Base-by-base conservation (phyloP, 2,797 vertebrate species). In the Argya squamiceps region DNA sequence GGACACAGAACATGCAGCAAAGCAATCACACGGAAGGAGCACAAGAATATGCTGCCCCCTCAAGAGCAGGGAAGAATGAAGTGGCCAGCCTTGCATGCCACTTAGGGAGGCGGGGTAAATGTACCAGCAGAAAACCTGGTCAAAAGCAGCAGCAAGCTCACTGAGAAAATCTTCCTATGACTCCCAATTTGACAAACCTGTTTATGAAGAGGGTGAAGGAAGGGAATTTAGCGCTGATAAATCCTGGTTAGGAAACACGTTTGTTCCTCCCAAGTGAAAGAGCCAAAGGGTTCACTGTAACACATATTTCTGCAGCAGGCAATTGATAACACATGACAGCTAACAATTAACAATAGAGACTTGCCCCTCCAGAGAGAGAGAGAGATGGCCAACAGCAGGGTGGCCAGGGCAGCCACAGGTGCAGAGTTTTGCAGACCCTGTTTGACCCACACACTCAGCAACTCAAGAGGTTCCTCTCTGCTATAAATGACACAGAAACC, bases 401-500 rank as follows among this genome's bases (percentile, higher is more conserved):
- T 71, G 69, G 21, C 70, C 64, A 73, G 14, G 24, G 50, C 24
- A 71, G 74, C 41, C n/a, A 26, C 32, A 41, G 21, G 29, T 0
- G 0, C 52, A 68, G 62, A 68, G 68, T 26, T 17, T 58, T 22
- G 5, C 2, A 17, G 37, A 84, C 59, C 59, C 82, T 39, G 58
- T 82, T 44, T 76, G 46, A 87, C 44, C 34, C 39, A 53, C 11
- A 32, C 21, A 36, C 0, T 2, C 23, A 58, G n/a, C 20, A 46
- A 2, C 9, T 98, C 98, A n/a, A 98, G 98, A 83, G 98, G 98
- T 97, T 99, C 98, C 17, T 98, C 98, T 97, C 98, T 93, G 98
- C 98, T 62, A 97, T 99, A 97, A 99, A 99, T 82, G 98, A 99
- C 86, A 97, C 98, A 65, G 98, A 99, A 96, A 98, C 98, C 95